These are phyloP conservation scores for Epinotia nisella DNA, from an alignment of 2,888 invertebrate genomes.

Conservation along the genomic window DNA sequence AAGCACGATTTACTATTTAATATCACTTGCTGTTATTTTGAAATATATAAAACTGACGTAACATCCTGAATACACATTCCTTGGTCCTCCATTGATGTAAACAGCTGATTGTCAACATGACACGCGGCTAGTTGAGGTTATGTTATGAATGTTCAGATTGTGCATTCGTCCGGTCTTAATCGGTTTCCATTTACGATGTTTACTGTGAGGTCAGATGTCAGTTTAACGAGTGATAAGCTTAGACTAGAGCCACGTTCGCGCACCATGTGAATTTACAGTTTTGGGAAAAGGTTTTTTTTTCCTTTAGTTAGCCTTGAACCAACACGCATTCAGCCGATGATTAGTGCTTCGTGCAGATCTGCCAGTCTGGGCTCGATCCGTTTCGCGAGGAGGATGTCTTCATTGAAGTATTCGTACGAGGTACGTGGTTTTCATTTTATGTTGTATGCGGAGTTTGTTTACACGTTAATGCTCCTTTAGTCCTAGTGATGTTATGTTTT, in stretches of 20 bases:
- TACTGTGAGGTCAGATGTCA: slow-evolving; percentile 71
- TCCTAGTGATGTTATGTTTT: not conserved
- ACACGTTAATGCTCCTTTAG: not conserved
- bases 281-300: slow-evolving; percentile 13
- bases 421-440: slow-evolving; percentile 53
- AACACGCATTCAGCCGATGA: slow-evolving; percentile 61
- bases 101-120: slow-evolving; percentile 52
- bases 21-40: not conserved
- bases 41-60: not conserved
- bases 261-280: slow-evolving; percentile 51
- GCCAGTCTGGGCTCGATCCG: slow-evolving; percentile 62
- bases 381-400: slow-evolving; percentile 66
- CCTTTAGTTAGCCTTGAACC: slow-evolving; percentile 26
- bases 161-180: slow-evolving; percentile 51
- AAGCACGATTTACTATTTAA: not conserved
- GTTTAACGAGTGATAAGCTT: slow-evolving; percentile 60
- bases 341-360: slow-evolving; percentile 54
- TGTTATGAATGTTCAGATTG: slow-evolving; percentile 50
- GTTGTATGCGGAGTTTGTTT: not conserved
- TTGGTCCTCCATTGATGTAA: slow-evolving; percentile 14
- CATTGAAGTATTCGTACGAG: slow-evolving; percentile 68
- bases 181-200: slow-evolving; percentile 57
- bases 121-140: slow-evolving; percentile 57
- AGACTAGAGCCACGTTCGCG: slow-evolving; percentile 43
- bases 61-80: slow-evolving; percentile 12